Evolutionary conservation across 2,797 vertebrate genomes (phyloP).

Genomic region (Gobionotothen gibberifrons): DNA sequence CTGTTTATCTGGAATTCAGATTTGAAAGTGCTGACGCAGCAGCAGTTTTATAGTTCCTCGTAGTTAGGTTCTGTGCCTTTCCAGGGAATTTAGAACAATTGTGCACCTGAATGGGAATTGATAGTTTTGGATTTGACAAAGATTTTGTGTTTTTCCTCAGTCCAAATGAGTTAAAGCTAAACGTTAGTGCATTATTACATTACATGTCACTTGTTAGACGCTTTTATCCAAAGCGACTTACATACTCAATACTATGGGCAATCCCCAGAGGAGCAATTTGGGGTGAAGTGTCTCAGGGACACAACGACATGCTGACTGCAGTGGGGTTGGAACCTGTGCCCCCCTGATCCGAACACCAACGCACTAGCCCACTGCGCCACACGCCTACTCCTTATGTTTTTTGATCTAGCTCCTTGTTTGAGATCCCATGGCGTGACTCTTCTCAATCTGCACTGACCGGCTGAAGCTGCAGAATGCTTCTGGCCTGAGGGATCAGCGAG

Average conservation of each 20-base stretch:
- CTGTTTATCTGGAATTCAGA: constrained; percentile 54
- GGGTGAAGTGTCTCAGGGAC: no score
- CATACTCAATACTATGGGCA: no score
- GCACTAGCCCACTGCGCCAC: no score
- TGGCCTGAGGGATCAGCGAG: constrained; percentile 36
- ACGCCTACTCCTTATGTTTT: neutral
- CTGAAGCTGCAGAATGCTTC: constrained; percentile 31
- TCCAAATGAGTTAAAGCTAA: neutral
- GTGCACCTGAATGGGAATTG: constrained; percentile 16
- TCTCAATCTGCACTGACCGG: constrained; percentile 31
- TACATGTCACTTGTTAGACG: no score
- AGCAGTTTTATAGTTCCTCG: constrained; percentile 40
- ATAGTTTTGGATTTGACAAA: neutral
- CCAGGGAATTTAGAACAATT: constrained; percentile 37
- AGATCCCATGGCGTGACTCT: constrained; percentile 26
- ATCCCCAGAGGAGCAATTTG: no score
- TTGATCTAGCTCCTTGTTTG: neutral
- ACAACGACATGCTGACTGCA: no score
- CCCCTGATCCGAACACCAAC: no score
- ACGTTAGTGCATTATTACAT: neutral
- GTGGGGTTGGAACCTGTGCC: no score
- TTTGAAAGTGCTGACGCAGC: constrained; percentile 60
- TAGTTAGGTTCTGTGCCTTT: constrained; percentile 21
- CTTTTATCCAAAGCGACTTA: no score
- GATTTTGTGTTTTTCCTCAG: constrained; percentile 2